Base-by-base conservation (phyloP, 2,113 vertebrate species). In the Gopherus evgoodei region DNA sequence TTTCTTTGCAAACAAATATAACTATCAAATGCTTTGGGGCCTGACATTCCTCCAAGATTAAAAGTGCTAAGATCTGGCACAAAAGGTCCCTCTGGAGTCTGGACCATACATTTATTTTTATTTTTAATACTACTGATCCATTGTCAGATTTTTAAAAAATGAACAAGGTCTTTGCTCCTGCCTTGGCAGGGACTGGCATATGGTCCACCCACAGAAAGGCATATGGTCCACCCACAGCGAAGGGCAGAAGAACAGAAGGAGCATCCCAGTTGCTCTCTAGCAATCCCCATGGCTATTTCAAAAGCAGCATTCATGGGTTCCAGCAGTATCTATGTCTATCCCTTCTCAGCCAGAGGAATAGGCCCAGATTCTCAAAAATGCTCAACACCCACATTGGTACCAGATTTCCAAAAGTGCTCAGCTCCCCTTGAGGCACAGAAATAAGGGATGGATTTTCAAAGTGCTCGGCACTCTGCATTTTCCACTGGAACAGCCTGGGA, bases 141-240 rank as follows among this genome's bases (percentile, higher is more conserved):
- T n/a, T 88, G 89, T 94, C 95, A 96, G 83, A 93, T 91, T 97
- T 96, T 42, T 89, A 53, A 91, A 86, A 95, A 95, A 89, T 87
- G 88, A 93, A 95, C 10, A 52, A 31, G 91, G 88, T 83, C 80
- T 90, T 54, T 54, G 19, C 52, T 52, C 35, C 4, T 84, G 8
- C 42, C 89, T 59, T 62, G 52, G 42, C 56, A 59, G 24, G 56
- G 35, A 17, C 6, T n/a, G 16, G 54, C 93, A 90, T 84, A 29
- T 42, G 42, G 42, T 42, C 42, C 42, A 42, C 42, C 42, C 42
- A n/a, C 2, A 9, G 42, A 59, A 90, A 95, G 87, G 29, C 6
- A 56, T 9, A 7, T 11, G 5, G 35, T 91, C 38, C 78, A 53
- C 35, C 91, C 65, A 90, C 90, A 82, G 29, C 76, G 25, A 92